Base-by-base conservation (phyloP, 1,140 invertebrate species). In the Lanistes nyassanus region DNA sequence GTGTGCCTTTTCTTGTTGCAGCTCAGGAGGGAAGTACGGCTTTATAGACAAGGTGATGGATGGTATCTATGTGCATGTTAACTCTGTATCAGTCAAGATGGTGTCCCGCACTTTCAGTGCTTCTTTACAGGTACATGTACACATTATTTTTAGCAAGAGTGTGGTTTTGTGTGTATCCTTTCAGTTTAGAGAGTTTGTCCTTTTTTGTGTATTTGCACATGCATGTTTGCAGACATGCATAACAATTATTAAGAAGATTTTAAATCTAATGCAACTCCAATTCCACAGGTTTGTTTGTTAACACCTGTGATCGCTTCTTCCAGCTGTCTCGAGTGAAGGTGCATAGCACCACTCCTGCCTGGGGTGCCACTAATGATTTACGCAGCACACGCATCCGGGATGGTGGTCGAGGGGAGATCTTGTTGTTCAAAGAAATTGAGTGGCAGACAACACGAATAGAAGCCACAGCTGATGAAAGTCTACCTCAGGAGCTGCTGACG, bases 401-500 rank as follows among this genome's bases (percentile, higher is more conserved):
- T 86, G 91, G 93, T 13, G 92, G 94, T 66, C 92, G 93, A 81
- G 95, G 95, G 42, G 95, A 98, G 84, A 91, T 99, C 76, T 91
- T 99, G 69, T 95, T 99, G 85, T 99, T 99, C 90, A 99, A 99
- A 75, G 97, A 98, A 90, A 90, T 99, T 65, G 94, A 96, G 85
- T 99, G 98, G 98, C 97, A 99, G 90, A 97, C 95, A 65, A 92
- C 98, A 39, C 92, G 96, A 80, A 95, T 99, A 87, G 97, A 99
- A 90, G 97, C 97, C 0, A 94, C 85, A 72, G 87, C 84, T 51
- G 74, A 78, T 23, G 80, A 84, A 36, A 74, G 78, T 16, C 75
- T 77, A 31, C 75, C 58, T 26, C 74, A 76, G 58, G 78, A 83
- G 55, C 37, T 75, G 53, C 76, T 83, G 56, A 96, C 97, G 3